Base-by-base conservation (phyloP, 1,140 invertebrate species). In the Tribolium castaneum region DNA sequence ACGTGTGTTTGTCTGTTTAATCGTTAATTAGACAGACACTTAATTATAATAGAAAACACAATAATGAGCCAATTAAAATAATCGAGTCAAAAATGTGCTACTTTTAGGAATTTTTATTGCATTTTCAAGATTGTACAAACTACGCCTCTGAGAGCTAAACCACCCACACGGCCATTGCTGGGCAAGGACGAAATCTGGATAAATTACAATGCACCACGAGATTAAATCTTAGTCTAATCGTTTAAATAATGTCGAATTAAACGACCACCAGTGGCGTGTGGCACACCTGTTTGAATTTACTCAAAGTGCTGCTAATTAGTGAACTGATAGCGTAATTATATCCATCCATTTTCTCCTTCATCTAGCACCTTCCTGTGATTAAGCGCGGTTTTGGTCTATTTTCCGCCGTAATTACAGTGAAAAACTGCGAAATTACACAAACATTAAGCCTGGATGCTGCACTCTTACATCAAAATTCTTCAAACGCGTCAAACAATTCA, bases 231-330 rank as follows among this genome's bases (percentile, higher is more conserved):
- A 19, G 54, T 22, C 54, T 5, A 59, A 1, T 59, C 54, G 54
- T 59, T 59, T 59, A 59, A 59, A 59, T 59, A 59, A 59, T 59
- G 19, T 30, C 14, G 7, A 59, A 59, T 25, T 19, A 59, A 59
- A 59, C n/a, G 14, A 59, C 54, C 54, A 59, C 19, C 54, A 59
- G 54, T 59, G n/a, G 54, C 54, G 19, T 59, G 39, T 45, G n/a
- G 2, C 39, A 10, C 39, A 45, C 39, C 39, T 45, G 9, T 45
- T 45, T 45, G 7, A 10, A 45, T 45, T 10, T 9, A 45, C 39
- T 45, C n/a, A 45, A 45, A n/a, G 5, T 45, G n/a, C 9, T 45
- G n/a, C 39, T 45, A 45, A 45, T 45, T 45, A 45, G 39, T n/a
- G n/a, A 45, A n/a, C 39, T 45, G 39, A 45, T 45, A 45, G 39